A percentile compares a stretch with the other conserved stretches of the same genome.
Conservation (phyloP, 2,113 vertebrate genomes). For the Typhlomys cinereus region DNA sequence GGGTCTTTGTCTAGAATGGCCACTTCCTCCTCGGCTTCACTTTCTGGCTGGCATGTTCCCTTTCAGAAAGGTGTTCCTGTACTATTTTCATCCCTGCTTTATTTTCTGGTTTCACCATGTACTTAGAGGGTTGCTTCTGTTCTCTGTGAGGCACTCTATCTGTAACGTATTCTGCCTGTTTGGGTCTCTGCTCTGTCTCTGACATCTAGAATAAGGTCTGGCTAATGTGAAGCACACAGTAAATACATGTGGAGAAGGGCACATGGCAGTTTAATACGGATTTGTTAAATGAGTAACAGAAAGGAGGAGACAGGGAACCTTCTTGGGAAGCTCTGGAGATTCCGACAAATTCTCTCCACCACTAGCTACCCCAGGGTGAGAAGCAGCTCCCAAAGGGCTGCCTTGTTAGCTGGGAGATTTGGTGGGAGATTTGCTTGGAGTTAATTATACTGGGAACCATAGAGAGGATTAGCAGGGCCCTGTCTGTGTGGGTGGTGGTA, state of each 20-base stretch:
- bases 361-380: neutral
- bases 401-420: conserved; percentile 25
- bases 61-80: neutral
- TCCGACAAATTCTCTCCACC: neutral
- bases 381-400: neutral
- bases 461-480: neutral
- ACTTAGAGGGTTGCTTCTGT: neutral
- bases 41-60: neutral
- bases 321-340: neutral
- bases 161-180: neutral
- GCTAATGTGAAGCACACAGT: neutral
- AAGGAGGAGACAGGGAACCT: too few relatives aligned
- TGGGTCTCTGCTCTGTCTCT: neutral
- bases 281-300: neutral
- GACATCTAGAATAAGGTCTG: neutral
- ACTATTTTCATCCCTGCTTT: neutral
- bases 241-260: neutral
- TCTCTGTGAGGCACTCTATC: neutral
- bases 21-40: neutral
- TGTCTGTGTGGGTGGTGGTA: neutral
- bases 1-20: neutral
- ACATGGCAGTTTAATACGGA: neutral
- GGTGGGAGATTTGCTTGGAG: neutral
- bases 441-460: conserved; percentile 42
- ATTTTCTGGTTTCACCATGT: neutral